Evolutionary conservation across 2,888 invertebrate species (phyloP).

Genomic region (Spodoptera exigua): DNA sequence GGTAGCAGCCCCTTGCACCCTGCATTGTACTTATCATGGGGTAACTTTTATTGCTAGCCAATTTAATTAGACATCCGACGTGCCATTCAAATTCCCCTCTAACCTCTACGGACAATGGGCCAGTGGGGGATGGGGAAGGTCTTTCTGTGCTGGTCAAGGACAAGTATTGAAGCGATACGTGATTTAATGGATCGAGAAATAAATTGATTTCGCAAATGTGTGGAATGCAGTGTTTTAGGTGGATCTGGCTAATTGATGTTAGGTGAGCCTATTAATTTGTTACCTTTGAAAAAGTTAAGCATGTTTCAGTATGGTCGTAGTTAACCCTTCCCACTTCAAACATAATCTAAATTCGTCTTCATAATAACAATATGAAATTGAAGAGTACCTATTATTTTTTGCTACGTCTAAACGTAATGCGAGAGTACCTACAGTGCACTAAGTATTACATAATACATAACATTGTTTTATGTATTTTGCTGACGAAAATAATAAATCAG

Average conservation of each 20-base stretch:
- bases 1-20: slow-evolving; percentile 83
- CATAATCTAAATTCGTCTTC: too few relatives aligned
- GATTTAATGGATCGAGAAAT: slow-evolving; percentile 86
- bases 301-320: slow-evolving; percentile 5
- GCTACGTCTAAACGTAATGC: too few relatives aligned
- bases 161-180: slow-evolving; percentile 80
- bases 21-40: slow-evolving; percentile 85
- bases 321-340: too few relatives aligned
- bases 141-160: slow-evolving; percentile 63
- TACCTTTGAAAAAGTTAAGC: too few relatives aligned
- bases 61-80: slow-evolving; percentile 63
- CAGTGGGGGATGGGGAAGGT: slow-evolving; percentile 60
- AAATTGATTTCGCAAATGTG: slow-evolving; percentile 84
- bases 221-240: slow-evolving; percentile 65
- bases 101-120: slow-evolving; percentile 48
- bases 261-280: slow-evolving; percentile 25
- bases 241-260: slow-evolving; percentile 60
- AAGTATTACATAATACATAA: too few relatives aligned
- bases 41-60: slow-evolving; percentile 84
- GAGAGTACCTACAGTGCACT: too few relatives aligned
- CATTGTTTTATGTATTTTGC: too few relatives aligned
- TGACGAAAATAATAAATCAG: too few relatives aligned
- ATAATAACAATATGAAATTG: too few relatives aligned
- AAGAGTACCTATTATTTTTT: too few relatives aligned
- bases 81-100: slow-evolving; percentile 67